A percentile compares a stretch with the other conserved stretches of the same genome.
Conservation (phyloP, 1,140 invertebrate species). For the Danaus melanippus region DNA sequence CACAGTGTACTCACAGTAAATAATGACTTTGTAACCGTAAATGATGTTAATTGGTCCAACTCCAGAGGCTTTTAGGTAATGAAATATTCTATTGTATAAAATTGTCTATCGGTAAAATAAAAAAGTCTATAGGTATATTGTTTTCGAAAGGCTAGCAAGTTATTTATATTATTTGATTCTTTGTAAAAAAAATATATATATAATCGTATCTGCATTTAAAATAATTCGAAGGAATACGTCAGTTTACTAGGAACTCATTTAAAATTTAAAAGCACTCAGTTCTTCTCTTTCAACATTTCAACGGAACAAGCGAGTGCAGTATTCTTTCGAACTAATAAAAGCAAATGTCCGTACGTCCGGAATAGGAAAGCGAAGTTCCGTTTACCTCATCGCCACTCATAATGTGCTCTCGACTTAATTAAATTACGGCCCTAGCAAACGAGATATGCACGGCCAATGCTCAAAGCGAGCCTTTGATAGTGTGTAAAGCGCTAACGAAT, state of each 20-base stretch:
- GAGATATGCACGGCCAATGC: conserved; percentile 30
- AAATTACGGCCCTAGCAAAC: conserved; percentile 49
- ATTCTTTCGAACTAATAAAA: conserved; percentile 31
- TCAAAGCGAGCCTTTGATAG: no score
- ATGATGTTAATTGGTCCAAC: conserved; percentile 9
- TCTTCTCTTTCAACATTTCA: conserved; percentile 11
- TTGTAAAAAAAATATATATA: no score
- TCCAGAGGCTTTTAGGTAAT: conserved; percentile 3
- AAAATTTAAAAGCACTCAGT: no score
- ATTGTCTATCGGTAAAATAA: no score
- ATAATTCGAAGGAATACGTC: no score
- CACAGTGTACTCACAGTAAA: conserved; percentile 10
- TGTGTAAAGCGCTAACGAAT: no score
- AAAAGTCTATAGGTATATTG: no score
- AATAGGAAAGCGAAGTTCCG: conserved; percentile 32
- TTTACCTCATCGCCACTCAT: conserved; percentile 42
- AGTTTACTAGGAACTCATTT: no score
- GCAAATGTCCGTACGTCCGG: conserved; percentile 23
- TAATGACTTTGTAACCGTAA: conserved; percentile 14
- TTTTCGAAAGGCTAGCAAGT: no score
- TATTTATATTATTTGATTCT: no score
- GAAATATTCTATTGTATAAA: no score
- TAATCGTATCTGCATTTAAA: no score
- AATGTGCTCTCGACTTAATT: conserved; percentile 56
- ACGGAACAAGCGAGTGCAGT: conserved; percentile 13